phyloP scores from a whole-genome alignment of 2,888 invertebrate species.

The Abrostola tripartita region DNA sequence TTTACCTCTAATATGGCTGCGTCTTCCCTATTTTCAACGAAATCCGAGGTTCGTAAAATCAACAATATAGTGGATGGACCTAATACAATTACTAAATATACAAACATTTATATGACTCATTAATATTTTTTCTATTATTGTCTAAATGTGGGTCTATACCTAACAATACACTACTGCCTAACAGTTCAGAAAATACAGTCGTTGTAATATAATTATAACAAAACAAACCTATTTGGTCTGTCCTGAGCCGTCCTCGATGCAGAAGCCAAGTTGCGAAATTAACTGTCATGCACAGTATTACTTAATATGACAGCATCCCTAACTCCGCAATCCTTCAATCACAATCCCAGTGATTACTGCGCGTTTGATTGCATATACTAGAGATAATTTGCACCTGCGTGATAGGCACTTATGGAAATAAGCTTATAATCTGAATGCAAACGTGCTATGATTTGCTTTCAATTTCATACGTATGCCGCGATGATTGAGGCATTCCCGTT shows the following conservation, averaged over 20 bases:
- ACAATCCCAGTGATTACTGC: conserved; percentile 45
- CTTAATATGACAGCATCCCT: conserved; percentile 42
- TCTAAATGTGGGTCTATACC: no score
- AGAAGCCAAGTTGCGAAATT: neutral
- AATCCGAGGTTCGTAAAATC: no score
- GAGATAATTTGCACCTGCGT: conserved; percentile 62
- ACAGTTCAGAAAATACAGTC: no score
- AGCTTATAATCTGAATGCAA: conserved; percentile 70
- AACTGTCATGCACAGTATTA: conserved; percentile 6
- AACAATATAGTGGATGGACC: no score
- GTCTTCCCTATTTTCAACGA: no score
- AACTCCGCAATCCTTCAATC: conserved; percentile 44
- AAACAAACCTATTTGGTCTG: no score
- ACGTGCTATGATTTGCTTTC: conserved; percentile 68
- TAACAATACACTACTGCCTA: no score
- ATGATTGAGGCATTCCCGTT: conserved; percentile 58
- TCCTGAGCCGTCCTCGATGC: neutral
- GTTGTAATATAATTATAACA: no score
- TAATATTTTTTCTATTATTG: no score
- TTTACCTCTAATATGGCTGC: no score
- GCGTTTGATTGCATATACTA: conserved; percentile 44
- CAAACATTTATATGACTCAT: no score
- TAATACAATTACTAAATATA: no score
- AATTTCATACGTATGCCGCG: conserved; percentile 63
- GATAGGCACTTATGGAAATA: conserved; percentile 69